phyloP scores from a whole-genome alignment of 2,797 vertebrate species.

The Petrocephalus schoutedeni region DNA sequence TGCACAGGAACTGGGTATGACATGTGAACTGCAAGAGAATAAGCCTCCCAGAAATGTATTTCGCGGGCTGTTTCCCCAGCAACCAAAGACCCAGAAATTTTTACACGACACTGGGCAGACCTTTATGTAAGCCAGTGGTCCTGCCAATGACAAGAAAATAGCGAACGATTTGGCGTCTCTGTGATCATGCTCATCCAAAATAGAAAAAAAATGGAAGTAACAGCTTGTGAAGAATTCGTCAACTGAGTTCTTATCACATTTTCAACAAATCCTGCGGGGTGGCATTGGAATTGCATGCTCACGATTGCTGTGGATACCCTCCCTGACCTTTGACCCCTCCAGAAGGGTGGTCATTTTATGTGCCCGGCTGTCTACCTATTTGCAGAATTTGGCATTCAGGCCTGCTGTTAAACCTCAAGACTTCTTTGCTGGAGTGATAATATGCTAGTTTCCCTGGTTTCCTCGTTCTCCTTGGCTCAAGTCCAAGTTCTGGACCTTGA shows the following conservation, averaged over 20 bases:
- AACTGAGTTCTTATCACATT: not conserved
- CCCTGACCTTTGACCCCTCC: not conserved
- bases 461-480: not conserved
- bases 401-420: not conserved
- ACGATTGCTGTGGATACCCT: not conserved
- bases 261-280: not conserved
- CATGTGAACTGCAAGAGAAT: not conserved
- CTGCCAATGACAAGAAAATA: not conserved
- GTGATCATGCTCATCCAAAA: not conserved
- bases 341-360: not conserved
- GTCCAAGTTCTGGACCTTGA: not conserved
- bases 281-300: not conserved
- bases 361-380: not conserved
- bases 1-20: not conserved
- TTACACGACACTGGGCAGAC: slow-evolving; percentile 26
- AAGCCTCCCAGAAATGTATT: slow-evolving; percentile 43
- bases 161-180: not conserved
- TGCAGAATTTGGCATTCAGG: not conserved
- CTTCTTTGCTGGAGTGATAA: not conserved
- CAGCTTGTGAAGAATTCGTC: not conserved
- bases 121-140: not conserved
- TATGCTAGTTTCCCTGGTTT: not conserved
- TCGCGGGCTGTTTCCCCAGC: slow-evolving; percentile 47
- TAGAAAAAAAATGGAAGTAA: not conserved
- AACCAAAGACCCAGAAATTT: slow-evolving; percentile 44